These are phyloP conservation scores for Rhizomys pruinosus DNA, from an alignment of 2,113 vertebrate species.

Conservation along the genomic window DNA sequence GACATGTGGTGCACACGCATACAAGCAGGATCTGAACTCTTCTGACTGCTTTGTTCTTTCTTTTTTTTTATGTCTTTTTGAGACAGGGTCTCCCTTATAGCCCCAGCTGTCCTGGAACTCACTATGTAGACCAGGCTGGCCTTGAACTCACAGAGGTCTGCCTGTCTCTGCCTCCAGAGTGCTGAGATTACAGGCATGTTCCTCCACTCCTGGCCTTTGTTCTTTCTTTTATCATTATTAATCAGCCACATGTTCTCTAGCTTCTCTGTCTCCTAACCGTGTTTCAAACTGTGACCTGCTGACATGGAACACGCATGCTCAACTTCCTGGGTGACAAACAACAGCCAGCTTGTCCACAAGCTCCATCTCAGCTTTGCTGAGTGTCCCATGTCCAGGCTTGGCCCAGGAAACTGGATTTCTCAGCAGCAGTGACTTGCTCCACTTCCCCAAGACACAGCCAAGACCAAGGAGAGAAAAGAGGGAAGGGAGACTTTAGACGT, in stretches of 20 bases:
- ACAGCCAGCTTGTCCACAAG: neutral
- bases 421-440: neutral
- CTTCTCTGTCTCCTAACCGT: neutral
- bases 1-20: no score
- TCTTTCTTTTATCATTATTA: neutral
- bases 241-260: neutral
- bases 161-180: no score
- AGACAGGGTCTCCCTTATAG: no score
- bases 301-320: neutral
- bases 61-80: no score
- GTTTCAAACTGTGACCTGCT: conserved; percentile 42
- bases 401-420: neutral
- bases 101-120: no score
- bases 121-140: no score
- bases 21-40: no score
- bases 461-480: neutral
- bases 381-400: neutral
- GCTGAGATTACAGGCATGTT: no score
- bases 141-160: no score
- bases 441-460: neutral
- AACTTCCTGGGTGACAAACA: neutral
- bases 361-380: neutral
- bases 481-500: conserved; percentile 21
- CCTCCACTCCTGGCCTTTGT: neutral
- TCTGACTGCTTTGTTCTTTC: no score